phyloP scores from a whole-genome alignment of 2,888 invertebrate species.

The Cinara cedri region DNA sequence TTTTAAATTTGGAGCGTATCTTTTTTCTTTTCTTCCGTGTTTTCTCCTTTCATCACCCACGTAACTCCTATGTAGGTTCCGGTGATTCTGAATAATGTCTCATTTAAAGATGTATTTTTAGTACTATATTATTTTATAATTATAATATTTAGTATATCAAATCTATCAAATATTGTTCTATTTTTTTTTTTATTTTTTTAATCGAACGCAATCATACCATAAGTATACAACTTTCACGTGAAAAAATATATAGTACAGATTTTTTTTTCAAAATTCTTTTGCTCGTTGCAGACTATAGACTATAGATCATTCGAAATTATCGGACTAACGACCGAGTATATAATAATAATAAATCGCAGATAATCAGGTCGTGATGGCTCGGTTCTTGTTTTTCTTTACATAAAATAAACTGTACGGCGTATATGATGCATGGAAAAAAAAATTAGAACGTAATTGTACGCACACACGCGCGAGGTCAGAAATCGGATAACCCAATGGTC shows the following conservation, averaged over 20 bases:
- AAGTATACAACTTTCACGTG: background rate
- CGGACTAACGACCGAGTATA: conserved; percentile 7
- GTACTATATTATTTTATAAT: no score
- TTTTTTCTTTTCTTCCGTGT: no score
- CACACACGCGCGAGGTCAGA: conserved; percentile 12
- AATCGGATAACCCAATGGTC: conserved; percentile 53
- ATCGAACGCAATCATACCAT: no score
- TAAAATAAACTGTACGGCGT: no score
- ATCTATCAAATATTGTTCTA: no score
- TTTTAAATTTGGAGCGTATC: no score
- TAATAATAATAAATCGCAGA: conserved; percentile 1
- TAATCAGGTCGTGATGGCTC: conserved; percentile 43
- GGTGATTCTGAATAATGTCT: no score
- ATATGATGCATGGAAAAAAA: conserved; percentile 1
- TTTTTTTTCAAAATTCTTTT: conserved; percentile 2
- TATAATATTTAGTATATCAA: no score
- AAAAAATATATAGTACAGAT: background rate
- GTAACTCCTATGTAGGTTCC: no score
- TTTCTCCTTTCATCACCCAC: no score
- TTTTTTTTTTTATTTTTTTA: no score
- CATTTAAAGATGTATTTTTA: no score
- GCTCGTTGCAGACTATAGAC: background rate
- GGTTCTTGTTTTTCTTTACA: background rate
- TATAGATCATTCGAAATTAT: conserved; percentile 22
- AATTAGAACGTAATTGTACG: background rate